Conservation (phyloP, 2,888 invertebrate species). For the Eupithecia centaureata region DNA sequence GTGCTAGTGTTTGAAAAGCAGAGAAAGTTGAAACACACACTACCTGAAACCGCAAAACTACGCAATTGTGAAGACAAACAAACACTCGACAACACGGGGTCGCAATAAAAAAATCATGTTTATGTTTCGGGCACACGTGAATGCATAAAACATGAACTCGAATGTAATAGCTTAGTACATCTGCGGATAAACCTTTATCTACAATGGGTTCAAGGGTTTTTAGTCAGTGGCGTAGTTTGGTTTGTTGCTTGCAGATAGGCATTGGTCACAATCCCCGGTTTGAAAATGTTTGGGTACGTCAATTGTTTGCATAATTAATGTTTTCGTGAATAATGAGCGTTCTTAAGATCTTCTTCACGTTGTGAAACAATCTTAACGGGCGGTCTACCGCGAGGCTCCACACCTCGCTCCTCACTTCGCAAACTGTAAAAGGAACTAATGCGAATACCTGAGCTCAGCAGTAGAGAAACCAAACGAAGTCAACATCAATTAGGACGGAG, state of each 20-base stretch:
- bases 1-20: neutral
- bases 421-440: neutral
- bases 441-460: slow-evolving; percentile 3
- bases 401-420: too few species aligned
- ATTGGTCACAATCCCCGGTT: neutral
- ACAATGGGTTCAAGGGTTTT: slow-evolving; percentile 15
- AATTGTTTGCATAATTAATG: neutral
- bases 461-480: slow-evolving; percentile 18
- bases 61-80: slow-evolving; percentile 37
- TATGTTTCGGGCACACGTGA: slow-evolving; percentile 41
- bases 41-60: slow-evolving; percentile 26
- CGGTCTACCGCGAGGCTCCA: neutral
- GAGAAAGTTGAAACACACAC: slow-evolving; percentile 16
- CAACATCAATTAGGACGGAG: slow-evolving; percentile 13
- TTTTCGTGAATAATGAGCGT: neutral
- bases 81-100: slow-evolving; percentile 41
- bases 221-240: slow-evolving; percentile 17
- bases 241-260: neutral
- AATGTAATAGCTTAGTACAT: slow-evolving; percentile 32
- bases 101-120: slow-evolving; percentile 47
- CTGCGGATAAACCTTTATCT: slow-evolving; percentile 30
- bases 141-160: slow-evolving; percentile 40
- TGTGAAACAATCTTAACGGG: neutral
- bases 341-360: neutral
- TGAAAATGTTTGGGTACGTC: neutral